Conservation (phyloP, 2,888 invertebrate genomes). For the Ceratothoa steindachneri region DNA sequence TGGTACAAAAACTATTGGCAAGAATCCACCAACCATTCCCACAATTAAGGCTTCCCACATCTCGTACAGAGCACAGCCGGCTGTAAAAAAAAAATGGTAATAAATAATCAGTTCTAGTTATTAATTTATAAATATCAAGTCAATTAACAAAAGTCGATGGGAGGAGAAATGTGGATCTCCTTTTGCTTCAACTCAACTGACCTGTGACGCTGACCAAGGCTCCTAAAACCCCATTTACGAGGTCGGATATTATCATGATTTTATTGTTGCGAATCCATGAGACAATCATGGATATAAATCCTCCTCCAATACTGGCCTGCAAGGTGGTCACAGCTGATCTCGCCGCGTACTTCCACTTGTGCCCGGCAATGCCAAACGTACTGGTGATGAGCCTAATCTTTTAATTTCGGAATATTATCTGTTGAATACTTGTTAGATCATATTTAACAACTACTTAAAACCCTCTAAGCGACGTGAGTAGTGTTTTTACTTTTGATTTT, state of each 20-base stretch:
- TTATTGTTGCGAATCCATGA: constrained; percentile 41
- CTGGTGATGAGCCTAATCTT: constrained; percentile 50
- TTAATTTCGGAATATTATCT: no score
- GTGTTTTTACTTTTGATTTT: no score
- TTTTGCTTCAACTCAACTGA: constrained; percentile 51
- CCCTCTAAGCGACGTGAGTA: no score
- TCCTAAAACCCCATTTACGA: constrained; percentile 83
- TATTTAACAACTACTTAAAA: no score
- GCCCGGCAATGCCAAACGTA: constrained; percentile 66
- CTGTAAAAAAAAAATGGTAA: constrained; percentile 55
- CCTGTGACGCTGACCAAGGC: constrained; percentile 81
- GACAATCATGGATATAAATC: constrained; percentile 60
- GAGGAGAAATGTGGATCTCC: background rate
- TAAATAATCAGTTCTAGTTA: no score
- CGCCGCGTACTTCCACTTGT: constrained; percentile 87
- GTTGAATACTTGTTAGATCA: no score
- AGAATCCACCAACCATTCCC: constrained; percentile 70
- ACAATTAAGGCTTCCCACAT: constrained; percentile 82
- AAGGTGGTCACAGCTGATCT: constrained; percentile 84
- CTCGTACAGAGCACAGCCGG: constrained; percentile 77
- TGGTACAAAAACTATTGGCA: constrained; percentile 68
- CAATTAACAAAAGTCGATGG: background rate
- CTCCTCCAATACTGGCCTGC: constrained; percentile 86
- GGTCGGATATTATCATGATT: constrained; percentile 68
- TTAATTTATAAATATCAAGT: background rate